phyloP scores from a whole-genome alignment of 1,140 invertebrate species.

The Lepidurus couesii region DNA sequence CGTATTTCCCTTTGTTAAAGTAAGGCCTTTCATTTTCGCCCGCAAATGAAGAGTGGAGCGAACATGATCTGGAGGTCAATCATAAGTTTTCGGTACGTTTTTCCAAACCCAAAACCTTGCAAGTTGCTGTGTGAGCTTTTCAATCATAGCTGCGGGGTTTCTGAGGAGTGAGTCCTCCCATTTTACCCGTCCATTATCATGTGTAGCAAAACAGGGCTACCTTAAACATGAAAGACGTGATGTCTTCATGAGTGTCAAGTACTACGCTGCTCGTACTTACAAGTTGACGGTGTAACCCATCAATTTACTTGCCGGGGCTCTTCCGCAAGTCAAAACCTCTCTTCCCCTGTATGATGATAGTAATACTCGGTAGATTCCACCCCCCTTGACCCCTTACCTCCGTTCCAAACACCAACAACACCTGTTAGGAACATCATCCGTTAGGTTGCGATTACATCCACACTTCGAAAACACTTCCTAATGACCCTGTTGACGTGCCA shows the following conservation, averaged over 20 bases:
- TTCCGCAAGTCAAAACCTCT: background rate
- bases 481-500: background rate
- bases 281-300: background rate
- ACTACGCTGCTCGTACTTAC: background rate
- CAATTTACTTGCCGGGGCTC: background rate
- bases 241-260: constrained; percentile 22
- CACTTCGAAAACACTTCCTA: background rate
- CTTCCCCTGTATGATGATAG: background rate
- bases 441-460: background rate
- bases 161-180: background rate
- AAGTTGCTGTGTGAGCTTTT: background rate
- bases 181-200: background rate
- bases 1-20: background rate
- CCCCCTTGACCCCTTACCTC: background rate
- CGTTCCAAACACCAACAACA: background rate
- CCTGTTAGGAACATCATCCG: background rate
- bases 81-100: constrained; percentile 5
- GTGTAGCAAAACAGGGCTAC: background rate
- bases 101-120: background rate
- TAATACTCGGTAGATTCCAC: background rate
- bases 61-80: background rate
- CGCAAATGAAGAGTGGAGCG: background rate
- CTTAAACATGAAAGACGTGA: constrained; percentile 2
- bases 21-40: constrained; percentile 9
- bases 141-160: constrained; percentile 8